Base-by-base conservation (phyloP, 1,140 invertebrate genomes). In the Potamilus streckersoni region DNA sequence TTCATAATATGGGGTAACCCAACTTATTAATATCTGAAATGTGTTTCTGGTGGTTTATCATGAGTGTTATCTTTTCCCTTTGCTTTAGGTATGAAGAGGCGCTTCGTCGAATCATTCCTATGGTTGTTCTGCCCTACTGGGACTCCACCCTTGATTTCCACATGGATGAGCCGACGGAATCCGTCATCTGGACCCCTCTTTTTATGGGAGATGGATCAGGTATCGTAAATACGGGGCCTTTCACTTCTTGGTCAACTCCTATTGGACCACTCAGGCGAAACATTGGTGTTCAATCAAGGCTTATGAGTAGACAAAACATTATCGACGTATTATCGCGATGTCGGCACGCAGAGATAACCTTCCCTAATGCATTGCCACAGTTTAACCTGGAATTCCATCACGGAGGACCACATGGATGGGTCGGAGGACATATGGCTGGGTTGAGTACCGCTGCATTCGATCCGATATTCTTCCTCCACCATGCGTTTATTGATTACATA, bases 401-500 rank as follows among this genome's bases (percentile, higher is more conserved):
- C 71, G 81, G 78, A 15, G 71, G 62, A 17, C 58, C 75, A 49
- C 85, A 86, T 71, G 69, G 69, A 16, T 84, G 74, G 62, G 70
- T 84, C n/a, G 85, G 85, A 6, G 84, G 85, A 1, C 67, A 76
- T 62, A 80, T 86, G 78, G 67, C 31, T 4, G 57, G 58, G 61
- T 55, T 83, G n/a, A 66, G 76, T n/a, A 84, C 83, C 6, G 80
- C 85, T 16, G 73, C 87, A 62, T 89, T 84, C 62, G 90, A 91
- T 78, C 84, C 84, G 2, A 79, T 89, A 27, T 89, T 89, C 80
- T 90, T 87, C 78, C 69, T 90, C 75, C 89, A 90, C 75, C 90
- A 91, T 77, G 73, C 81, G n/a, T 89, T 86, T 76, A 76, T 91
- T 31, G 89, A 89, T 76, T 80, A 80, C 65, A 69, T 84, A 16